Evolutionary conservation across 1,140 invertebrate genomes (phyloP).

Genomic region (Zaprionus tsacasi): DNA sequence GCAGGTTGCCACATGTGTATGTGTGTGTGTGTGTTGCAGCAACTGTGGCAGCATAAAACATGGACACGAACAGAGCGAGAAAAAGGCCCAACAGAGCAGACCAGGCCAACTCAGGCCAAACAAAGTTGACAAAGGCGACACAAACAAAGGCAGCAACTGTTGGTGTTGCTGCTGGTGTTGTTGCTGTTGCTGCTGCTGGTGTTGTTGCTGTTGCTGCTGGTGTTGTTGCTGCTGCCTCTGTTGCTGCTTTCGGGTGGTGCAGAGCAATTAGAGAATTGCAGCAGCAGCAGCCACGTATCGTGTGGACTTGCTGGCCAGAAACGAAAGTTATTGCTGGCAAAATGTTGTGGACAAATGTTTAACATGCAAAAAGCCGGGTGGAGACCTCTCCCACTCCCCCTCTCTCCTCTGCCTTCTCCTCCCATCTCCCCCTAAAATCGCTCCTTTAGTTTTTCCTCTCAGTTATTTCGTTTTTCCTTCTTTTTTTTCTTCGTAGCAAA

Average conservation of each 20-base stretch:
- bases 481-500: slow-evolving; percentile 42
- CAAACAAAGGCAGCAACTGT: slow-evolving; percentile 11
- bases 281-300: slow-evolving; percentile 6
- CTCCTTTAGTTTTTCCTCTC: slow-evolving; percentile 3
- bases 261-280: slow-evolving; percentile 74
- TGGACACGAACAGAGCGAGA: slow-evolving; percentile 3
- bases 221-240: slow-evolving; percentile 5
- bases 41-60: not conserved
- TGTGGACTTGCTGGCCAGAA: slow-evolving; percentile 25
- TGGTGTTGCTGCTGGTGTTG: slow-evolving; percentile 6
- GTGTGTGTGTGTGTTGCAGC: not conserved
- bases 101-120: not conserved
- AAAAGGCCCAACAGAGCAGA: not conserved
- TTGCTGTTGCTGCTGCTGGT: not conserved
- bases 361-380: slow-evolving; percentile 54
- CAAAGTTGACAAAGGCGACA: not conserved
- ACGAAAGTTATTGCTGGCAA: slow-evolving; percentile 61
- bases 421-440: slow-evolving; percentile 9
- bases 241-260: slow-evolving; percentile 22
- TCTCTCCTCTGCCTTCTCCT: no score
- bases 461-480: slow-evolving; percentile 16
- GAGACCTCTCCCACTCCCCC: not conserved
- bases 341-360: slow-evolving; percentile 64
- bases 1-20: not conserved
- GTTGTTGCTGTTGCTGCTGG: slow-evolving; percentile 1